A percentile compares a stretch with the other conserved stretches of the same genome.
Evolutionary conservation across 2,113 vertebrate species (phyloP).

Genomic region (Eulacestoma nigropectus): DNA sequence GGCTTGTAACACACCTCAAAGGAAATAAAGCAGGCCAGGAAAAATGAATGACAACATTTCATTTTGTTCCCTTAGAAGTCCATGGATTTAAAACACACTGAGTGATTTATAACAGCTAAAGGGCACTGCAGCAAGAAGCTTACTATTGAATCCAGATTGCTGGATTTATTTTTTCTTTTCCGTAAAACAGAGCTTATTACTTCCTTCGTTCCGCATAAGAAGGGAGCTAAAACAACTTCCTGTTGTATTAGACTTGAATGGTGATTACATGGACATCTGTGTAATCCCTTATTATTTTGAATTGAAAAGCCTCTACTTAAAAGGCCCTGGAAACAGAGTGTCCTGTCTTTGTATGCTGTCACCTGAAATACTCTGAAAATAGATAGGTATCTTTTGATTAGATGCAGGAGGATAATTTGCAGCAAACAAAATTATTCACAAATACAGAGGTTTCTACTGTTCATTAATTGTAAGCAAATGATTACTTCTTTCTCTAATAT

Average conservation of each 20-base stretch:
- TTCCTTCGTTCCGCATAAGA: neutral
- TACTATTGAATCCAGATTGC: neutral
- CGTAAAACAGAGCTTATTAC: neutral
- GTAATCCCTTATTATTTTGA: neutral
- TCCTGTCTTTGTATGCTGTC: neutral
- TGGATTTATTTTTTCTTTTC: neutral
- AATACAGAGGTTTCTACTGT: neutral
- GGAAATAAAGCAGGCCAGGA: neutral
- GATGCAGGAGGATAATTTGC: neutral
- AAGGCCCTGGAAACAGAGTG: neutral
- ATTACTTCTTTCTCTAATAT: neutral
- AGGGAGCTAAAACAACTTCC: neutral
- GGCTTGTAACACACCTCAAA: neutral
- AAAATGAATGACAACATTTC: neutral
- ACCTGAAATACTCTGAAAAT: neutral
- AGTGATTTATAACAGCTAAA: neutral
- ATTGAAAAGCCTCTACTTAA: neutral
- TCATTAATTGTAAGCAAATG: neutral
- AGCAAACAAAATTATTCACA: neutral
- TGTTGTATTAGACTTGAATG: neutral
- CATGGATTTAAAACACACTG: neutral
- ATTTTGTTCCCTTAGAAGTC: neutral
- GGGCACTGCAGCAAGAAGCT: neutral
- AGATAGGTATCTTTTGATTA: neutral
- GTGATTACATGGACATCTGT: neutral